Base-by-base conservation (phyloP, 2,888 invertebrate genomes). In the Aquatica leii region DNA sequence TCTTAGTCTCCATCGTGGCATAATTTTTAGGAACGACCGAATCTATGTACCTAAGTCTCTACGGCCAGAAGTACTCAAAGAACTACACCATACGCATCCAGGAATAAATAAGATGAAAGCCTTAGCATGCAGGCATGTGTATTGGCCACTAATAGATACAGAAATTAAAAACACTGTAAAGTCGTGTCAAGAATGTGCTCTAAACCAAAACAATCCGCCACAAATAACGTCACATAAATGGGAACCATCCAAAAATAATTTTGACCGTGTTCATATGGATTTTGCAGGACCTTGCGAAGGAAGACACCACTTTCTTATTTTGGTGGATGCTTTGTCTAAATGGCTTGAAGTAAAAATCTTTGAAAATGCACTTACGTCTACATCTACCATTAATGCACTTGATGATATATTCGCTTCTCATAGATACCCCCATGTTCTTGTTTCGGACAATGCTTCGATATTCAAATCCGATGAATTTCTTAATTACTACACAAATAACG, bases 191-290 rank as follows among this genome's bases (percentile, higher is more conserved):
- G 11, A 37, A 11, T 37, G 37, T 11, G n/a, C 11, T 37, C n/a
- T 37, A 12, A 37, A 37, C 12, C 37, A 37, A 37, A 37, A 37
- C 11, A 37, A 37, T 37, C 12, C 37, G 37, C 37, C 37, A 37
- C 37, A 37, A 37, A 37, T 37, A 6, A 37, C 37, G 37, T 37
- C 37, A 37, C 37, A 37, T 37, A 37, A 37, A 37, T 37, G 37
- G 37, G 37, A 37, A 37, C 37, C 37, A 37, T 11, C 37, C 37
- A 37, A 37, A 37, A 37, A 37, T 11, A 37, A 37, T 12, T 37
- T 37, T 37, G 37, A 37, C 5, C 37, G 37, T 8, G 37, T 37
- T 12, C 37, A 37, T 37, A 37, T 37, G 5, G 37, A 37, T 37
- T 37, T 37, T 37, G 37, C 37, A 11, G 37, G 37, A 11, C 37